phyloP scores from a whole-genome alignment of 2,113 vertebrate genomes.

The Cyanocitta stelleri region DNA sequence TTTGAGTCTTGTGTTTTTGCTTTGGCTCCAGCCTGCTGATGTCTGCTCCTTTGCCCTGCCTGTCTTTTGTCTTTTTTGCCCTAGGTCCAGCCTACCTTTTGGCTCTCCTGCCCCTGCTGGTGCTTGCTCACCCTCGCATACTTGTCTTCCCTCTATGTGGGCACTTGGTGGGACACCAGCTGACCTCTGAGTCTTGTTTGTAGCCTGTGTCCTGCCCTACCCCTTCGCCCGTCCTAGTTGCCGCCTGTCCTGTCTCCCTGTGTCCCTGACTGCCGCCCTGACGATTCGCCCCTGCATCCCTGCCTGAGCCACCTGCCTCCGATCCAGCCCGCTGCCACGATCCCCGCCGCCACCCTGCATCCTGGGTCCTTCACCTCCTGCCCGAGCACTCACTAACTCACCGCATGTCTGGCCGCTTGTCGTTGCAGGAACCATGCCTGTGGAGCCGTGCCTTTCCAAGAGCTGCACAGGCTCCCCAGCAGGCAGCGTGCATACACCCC shows the following conservation, averaged over 20 bases:
- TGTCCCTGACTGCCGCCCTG: background rate
- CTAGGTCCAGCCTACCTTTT: background rate
- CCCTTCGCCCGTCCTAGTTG: background rate
- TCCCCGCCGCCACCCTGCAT: fast-evolving
- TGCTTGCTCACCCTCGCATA: background rate
- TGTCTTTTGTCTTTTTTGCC: background rate
- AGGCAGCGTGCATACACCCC: background rate
- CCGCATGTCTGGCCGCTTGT: fast-evolving
- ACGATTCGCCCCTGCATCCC: fast-evolving
- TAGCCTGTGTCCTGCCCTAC: background rate
- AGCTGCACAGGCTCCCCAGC: background rate
- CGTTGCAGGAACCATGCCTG: background rate
- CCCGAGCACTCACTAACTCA: too few relatives aligned
- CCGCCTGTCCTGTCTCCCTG: background rate
- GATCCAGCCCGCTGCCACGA: fast-evolving
- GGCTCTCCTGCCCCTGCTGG: background rate
- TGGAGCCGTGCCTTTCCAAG: background rate
- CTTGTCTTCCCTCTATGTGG: background rate
- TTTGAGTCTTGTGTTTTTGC: background rate
- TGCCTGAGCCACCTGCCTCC: background rate
- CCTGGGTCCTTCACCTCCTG: background rate
- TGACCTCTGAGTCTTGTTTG: too few relatives aligned
- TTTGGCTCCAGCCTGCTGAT: background rate
- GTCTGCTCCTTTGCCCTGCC: background rate
- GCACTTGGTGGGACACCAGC: background rate